Percentiles rank a stretch among this genome's conserved stretches.
Evolutionary conservation across 2,797 vertebrate species (phyloP).

Genomic region (Coilia nasus): DNA sequence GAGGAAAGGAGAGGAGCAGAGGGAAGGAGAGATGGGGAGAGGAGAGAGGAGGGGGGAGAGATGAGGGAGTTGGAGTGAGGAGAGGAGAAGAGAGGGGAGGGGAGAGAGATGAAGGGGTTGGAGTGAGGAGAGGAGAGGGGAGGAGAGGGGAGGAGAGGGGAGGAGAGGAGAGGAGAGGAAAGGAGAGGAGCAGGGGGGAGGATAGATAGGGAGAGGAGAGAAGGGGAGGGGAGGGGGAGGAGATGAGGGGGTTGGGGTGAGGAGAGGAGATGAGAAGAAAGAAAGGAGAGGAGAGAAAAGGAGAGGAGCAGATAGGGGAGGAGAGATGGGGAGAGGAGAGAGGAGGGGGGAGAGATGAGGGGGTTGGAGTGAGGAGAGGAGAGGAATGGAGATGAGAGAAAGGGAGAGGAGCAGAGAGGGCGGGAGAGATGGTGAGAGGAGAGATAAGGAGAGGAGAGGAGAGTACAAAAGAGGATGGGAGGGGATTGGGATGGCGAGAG

Average conservation of each 20-base stretch:
- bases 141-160: not conserved
- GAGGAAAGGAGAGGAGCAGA: too few relatives aligned
- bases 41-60: too few relatives aligned
- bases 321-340: not conserved
- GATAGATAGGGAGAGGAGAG: not conserved
- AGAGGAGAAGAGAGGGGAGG: too few relatives aligned
- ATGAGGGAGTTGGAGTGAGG: too few relatives aligned
- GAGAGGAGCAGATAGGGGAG: not conserved
- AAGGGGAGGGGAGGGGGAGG: not conserved
- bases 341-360: not conserved
- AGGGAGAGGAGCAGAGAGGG: not conserved
- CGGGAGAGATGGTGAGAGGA: not conserved
- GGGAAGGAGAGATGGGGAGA: too few relatives aligned
- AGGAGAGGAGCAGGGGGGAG: not conserved
- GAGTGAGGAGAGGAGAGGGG: not conserved
- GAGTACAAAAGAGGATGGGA: not conserved
- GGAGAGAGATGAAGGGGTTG: too few relatives aligned
- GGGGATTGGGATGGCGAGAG: not conserved
- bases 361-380: too few relatives aligned
- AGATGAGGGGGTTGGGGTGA: too few relatives aligned
- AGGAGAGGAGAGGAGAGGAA: not conserved
- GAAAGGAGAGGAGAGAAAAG: not conserved
- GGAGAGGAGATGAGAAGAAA: not conserved
- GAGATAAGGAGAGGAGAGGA: not conserved
- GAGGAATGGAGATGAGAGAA: not conserved